Evolutionary conservation across 2,888 invertebrate genomes (phyloP), one percentile per base, ranked within the genome.

Genomic region (Molorchus minor): DNA sequence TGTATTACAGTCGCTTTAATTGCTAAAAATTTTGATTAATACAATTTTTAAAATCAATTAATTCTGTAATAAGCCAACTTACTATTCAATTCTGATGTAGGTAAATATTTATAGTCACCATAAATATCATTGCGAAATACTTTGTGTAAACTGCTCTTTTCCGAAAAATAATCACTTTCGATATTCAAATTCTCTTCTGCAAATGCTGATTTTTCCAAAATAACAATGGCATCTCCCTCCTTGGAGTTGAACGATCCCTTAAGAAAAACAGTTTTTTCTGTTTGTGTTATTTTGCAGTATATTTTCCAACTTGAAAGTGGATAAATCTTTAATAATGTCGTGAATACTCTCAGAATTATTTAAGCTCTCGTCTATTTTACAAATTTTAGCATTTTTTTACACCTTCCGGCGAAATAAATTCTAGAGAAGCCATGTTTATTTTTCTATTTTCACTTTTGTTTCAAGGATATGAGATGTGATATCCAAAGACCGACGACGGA

Each of bases 1-100:
- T 92, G 92, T 64, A 98, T 93, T 19, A 98, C 84, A 5, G 93
- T 94, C 0, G 92, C 87, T 77, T 96, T 96, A 2, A 98, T 84
- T 70, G 86, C 95, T 95, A 20, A 5, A 45, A 12, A 40, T 17
- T 51, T n/a, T 20, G 36, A 21, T 62, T 16, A 25, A 46, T 3
- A 40, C 29, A 45, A 51, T 64, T 1, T 47, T 13, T 29, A 44
- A 43, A 17, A 19, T 13, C 21, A 43, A 25, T 4, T 17, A 3
- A 43, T n/a, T 25, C 25, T n/a, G n/a, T n/a, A n/a, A n/a, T n/a
- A n/a, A n/a, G n/a, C n/a, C n/a, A 62, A 78, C 83, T 83, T 79
- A 92, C 93, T 86, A 75, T 90, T 81, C 20, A 80, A 67, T 54
- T 79, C 75, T 15, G 68, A 52, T 56, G 70, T 67, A 3, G 77